Percentiles rank a stretch among this genome's conserved stretches.
Evolutionary conservation across 2,888 invertebrate species (phyloP).

Genomic region (Drosophila heteroneura): DNA sequence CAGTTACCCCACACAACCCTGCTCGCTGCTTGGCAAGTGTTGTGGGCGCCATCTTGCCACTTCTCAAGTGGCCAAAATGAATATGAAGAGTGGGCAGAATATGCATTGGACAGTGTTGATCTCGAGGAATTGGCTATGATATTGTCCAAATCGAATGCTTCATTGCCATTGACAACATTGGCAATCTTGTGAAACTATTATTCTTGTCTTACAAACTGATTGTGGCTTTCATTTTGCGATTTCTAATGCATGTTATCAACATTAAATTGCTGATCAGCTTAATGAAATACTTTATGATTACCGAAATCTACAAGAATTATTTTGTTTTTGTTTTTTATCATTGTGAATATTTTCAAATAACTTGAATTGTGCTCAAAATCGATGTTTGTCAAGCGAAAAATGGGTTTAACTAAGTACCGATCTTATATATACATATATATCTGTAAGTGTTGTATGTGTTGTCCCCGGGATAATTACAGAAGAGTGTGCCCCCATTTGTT

Average conservation of each 20-base stretch:
- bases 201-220: background rate
- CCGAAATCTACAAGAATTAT: too few species aligned
- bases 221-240: background rate
- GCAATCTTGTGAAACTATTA: background rate
- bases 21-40: slow-evolving; percentile 6
- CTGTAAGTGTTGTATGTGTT: background rate
- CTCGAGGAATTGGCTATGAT: background rate
- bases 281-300: too few species aligned
- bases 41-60: slow-evolving; percentile 70
- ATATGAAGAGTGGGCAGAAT: background rate
- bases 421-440: too few species aligned
- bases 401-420: too few species aligned
- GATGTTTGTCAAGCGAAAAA: too few species aligned
- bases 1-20: background rate
- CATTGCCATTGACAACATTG: background rate
- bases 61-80: slow-evolving; percentile 56
- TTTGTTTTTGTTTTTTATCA: too few species aligned
- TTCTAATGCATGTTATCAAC: background rate
- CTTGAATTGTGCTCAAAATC: too few species aligned
- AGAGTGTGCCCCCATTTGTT: too few species aligned
- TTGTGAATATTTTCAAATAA: too few species aligned
- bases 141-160: background rate
- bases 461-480: background rate
- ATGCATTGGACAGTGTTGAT: background rate
- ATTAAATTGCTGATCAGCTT: too few species aligned